Base-by-base conservation (phyloP, 2,888 invertebrate genomes). In the Apeira syringaria region DNA sequence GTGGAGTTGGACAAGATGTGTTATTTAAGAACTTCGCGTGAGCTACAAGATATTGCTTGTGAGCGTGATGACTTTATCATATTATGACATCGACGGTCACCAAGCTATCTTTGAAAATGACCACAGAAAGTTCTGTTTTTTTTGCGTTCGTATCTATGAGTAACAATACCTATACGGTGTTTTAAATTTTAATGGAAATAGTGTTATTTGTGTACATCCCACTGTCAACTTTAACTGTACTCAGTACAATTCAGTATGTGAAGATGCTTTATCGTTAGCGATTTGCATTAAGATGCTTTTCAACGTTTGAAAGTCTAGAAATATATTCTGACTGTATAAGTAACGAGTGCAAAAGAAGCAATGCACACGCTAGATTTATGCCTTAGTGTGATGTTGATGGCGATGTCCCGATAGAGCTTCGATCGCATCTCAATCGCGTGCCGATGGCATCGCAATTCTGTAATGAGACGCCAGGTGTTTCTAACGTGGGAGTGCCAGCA, bases 391-490 rank as follows among this genome's bases (percentile, higher is more conserved):
- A 20, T 20, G 20, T 7, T 59, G 62, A 64, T 64, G 64, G 65
- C 65, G 53, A 60, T 63, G 61, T 62, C 51, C 44, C 46, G 78
- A 80, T 79, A 74, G 55, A 52, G 79, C 81, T 75, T 68, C 68
- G 78, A 85, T 84, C 67, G 70, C 66, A 80, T 83, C 82, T 68
- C 56, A 61, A 64, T 80, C 65, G 86, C 84, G 84, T 86, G 83
- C 74, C 65, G 85, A 84, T 86, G 74, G 69, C 75, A 86, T 87
- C 87, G 78, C 53, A 58, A 51, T 50, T 53, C 57, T 55, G 24
- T 9, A 24, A 9, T 24, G 9, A 83, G 78, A 65, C 61, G 47
- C 42, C 42, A 42, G 47, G 52, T 52, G 53, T 45, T 47, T 50
- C 45, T 38, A 47, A 42, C 31, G 43, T 50, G 46, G 47, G 52